Evolutionary conservation across 2,888 invertebrate genomes (phyloP).

Genomic region (Apantesis nais): DNA sequence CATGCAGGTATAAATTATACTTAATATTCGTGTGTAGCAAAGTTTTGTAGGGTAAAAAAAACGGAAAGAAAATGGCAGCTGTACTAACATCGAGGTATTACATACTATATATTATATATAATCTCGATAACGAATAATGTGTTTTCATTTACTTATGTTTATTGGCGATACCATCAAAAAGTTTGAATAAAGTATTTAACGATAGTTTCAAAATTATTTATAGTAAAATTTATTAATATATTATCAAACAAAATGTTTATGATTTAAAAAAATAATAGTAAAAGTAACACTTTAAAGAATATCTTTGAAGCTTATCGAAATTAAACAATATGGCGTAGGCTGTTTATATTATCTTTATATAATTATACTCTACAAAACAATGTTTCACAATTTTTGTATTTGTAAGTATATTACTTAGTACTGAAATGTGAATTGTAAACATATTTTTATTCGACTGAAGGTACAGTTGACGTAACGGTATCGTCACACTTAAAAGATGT

Average conservation of each 20-base stretch:
- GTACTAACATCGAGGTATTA: neutral
- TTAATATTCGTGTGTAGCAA: slow-evolving; percentile 29
- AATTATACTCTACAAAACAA: slow-evolving; percentile 33
- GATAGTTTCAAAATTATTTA: neutral
- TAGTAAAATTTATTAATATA: neutral
- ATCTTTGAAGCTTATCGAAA: neutral
- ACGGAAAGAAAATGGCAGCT: neutral
- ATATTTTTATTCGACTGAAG: slow-evolving; percentile 42
- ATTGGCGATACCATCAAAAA: neutral
- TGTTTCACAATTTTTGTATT: slow-evolving; percentile 21
- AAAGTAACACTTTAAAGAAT: too few species aligned
- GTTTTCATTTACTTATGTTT: neutral
- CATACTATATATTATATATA: too few species aligned
- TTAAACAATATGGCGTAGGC: neutral
- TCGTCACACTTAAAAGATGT: slow-evolving; percentile 37
- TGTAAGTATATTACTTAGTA: slow-evolving; percentile 37
- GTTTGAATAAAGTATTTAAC: neutral
- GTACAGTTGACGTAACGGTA: slow-evolving; percentile 41
- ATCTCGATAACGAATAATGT: neutral
- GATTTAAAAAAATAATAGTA: neutral
- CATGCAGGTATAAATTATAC: slow-evolving; percentile 45
- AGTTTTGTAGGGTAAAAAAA: slow-evolving; percentile 29
- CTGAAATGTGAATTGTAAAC: slow-evolving; percentile 41
- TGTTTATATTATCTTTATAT: neutral
- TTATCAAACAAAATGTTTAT: neutral